A percentile compares a stretch with the other conserved stretches of the same genome.
Conservation (phyloP, 2,797 vertebrate species). For the Thunnus albacares region DNA sequence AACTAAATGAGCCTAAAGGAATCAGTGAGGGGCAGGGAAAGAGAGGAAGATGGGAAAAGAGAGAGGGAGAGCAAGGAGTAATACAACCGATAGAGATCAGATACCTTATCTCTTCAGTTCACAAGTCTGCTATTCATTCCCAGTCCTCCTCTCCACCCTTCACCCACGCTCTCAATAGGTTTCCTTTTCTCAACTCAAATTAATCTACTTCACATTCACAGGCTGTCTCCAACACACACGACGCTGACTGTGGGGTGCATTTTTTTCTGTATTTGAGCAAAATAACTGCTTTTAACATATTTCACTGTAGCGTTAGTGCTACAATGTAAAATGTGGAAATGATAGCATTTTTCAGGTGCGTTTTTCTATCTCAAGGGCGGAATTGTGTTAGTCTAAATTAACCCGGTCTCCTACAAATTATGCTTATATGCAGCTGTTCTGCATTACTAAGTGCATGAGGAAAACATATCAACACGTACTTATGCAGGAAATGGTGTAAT, state of each 20-base stretch:
- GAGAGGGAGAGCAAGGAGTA: constrained; percentile 42
- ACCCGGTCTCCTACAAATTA: background rate
- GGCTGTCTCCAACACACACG: constrained; percentile 38
- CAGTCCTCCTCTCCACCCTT: constrained; percentile 50
- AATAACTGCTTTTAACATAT: constrained; percentile 25
- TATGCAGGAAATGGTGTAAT: no score
- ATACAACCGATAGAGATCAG: constrained; percentile 70
- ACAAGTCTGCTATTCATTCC: constrained; percentile 72
- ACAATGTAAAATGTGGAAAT: constrained; percentile 15
- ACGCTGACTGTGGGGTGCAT: constrained; percentile 7
- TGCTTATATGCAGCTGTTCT: background rate
- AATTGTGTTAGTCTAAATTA: constrained; percentile 18
- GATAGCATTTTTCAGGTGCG: constrained; percentile 20
- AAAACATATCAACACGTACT: background rate
- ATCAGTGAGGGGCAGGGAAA: constrained; percentile 55
- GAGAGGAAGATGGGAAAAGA: constrained; percentile 40
- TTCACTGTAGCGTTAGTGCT: constrained; percentile 13
- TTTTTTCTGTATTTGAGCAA: constrained; percentile 24
- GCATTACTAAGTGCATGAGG: background rate
- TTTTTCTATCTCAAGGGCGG: background rate
- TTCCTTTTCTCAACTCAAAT: constrained; percentile 67
- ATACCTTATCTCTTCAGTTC: constrained; percentile 76
- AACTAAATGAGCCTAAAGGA: constrained; percentile 83
- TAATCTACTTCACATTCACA: constrained; percentile 67
- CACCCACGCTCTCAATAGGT: constrained; percentile 61